Evolutionary conservation across 2,113 vertebrate genomes (phyloP).

Genomic region (Okapia johnstoni): DNA sequence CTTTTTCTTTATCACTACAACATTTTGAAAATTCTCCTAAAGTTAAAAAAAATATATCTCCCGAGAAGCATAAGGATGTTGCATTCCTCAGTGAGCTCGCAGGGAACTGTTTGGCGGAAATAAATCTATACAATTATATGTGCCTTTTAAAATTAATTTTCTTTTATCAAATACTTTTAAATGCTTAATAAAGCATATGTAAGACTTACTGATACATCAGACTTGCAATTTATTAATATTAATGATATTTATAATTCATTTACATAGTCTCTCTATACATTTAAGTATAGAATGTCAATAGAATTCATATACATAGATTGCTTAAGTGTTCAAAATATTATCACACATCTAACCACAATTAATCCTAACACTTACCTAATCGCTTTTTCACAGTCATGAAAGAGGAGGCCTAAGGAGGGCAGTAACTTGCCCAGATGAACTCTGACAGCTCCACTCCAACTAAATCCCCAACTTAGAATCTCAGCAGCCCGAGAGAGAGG

Average conservation of each 20-base stretch:
- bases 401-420: neutral
- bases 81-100: neutral
- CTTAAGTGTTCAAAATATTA: neutral
- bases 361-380: neutral
- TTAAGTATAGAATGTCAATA: neutral
- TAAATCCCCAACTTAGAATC: neutral
- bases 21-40: constrained; percentile 15
- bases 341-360: neutral
- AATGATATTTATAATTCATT: neutral
- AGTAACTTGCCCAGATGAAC: neutral
- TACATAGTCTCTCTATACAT: neutral
- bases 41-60: neutral
- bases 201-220: neutral
- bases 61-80: neutral
- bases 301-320: neutral
- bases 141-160: neutral
- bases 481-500: neutral
- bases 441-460: neutral
- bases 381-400: neutral
- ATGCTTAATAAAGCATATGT: neutral
- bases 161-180: neutral
- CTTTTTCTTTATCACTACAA: neutral
- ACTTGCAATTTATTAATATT: neutral
- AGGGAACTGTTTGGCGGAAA: neutral
- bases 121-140: neutral